Conservation (phyloP, 2,888 invertebrate genomes). For the Himalopsyche japonica region DNA sequence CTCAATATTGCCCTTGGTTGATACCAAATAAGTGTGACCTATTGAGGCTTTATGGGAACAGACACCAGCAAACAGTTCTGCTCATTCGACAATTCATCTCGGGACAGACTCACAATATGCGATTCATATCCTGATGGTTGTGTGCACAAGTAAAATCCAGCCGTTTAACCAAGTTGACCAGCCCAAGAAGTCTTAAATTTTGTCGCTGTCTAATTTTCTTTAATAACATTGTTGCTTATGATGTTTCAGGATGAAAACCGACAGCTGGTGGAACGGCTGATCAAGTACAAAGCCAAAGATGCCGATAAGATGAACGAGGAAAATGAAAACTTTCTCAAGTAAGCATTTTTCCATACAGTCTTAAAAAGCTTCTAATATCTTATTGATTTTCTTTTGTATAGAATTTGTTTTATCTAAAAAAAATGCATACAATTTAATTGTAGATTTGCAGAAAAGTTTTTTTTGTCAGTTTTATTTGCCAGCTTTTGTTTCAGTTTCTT, state of each 20-base stretch:
- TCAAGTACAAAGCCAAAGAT: slow-evolving; percentile 91
- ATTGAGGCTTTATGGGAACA: too few species aligned
- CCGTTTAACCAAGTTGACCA: too few species aligned
- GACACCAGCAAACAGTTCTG: too few species aligned
- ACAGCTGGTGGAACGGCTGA: slow-evolving; percentile 81
- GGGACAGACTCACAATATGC: too few species aligned
- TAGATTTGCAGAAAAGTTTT: neutral
- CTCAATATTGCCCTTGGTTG: too few species aligned
- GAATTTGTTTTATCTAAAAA: neutral
- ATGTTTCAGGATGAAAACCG: slow-evolving; percentile 83
- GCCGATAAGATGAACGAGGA: slow-evolving; percentile 96
- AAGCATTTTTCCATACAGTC: slow-evolving; percentile 48
- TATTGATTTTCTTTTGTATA: neutral
- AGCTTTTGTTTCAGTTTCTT: neutral
- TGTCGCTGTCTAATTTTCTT: too few species aligned
- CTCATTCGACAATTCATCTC: too few species aligned
- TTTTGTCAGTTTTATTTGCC: neutral
- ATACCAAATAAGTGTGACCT: too few species aligned
- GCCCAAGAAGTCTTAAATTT: too few species aligned
- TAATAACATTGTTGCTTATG: neutral
- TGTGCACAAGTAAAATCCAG: too few species aligned
- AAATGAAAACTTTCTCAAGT: slow-evolving; percentile 91
- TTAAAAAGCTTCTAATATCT: neutral
- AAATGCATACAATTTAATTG: neutral
- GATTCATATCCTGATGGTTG: too few species aligned